Base-by-base conservation (phyloP, 1,140 invertebrate genomes). In the Drosophila trapezifrons region DNA sequence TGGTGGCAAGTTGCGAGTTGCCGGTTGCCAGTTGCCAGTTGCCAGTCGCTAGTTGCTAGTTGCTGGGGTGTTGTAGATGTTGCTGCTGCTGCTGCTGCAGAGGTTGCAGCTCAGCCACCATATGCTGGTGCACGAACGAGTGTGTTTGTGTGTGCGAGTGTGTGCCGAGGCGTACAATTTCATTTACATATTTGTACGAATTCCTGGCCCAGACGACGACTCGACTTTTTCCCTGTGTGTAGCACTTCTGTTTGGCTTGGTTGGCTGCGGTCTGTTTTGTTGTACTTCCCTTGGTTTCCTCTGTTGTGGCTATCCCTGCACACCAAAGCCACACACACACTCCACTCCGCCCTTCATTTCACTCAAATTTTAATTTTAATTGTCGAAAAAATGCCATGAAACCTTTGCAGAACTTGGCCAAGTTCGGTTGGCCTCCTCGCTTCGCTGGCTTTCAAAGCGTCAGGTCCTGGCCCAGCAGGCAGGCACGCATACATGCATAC, bases 281-380 rank as follows among this genome's bases (percentile, higher is more conserved):
- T 52, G 22, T 22, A 51, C 72, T 58, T 67, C 35, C 47, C 64
- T 67, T 42, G 65, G 56, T 77, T 76, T 77, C 49, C 73, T 77
- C 64, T 86, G 83, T 79, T 86, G 83, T 80, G 83, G 83, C 73
- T 87, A 37, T 77, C 65, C 62, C 70, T 52, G 70, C 79, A 72
- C 70, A 64, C 65, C 67, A 52, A 70, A 60, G 25, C 51, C 55
- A 45, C 29, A 65, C 17, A 45, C 25, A 73, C 37, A n/a, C n/a
- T n/a, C n/a, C n/a, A n/a, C 22, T 27, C 42, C 29, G 51, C 55
- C 65, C 54, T 49, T 73, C 84, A 80, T 86, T 87, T 77, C 71
- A 86, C 69, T 86, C 57, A 79, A 87, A 86, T 87, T 86, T 86
- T 83, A 86, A 86, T 86, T 86, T 86, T 86, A 86, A 86, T 86